A percentile compares a stretch with the other conserved stretches of the same genome.
These are phyloP conservation scores for Gymnothorax reevesii DNA, from an alignment of 2,797 vertebrate genomes.

Conservation along the genomic window DNA sequence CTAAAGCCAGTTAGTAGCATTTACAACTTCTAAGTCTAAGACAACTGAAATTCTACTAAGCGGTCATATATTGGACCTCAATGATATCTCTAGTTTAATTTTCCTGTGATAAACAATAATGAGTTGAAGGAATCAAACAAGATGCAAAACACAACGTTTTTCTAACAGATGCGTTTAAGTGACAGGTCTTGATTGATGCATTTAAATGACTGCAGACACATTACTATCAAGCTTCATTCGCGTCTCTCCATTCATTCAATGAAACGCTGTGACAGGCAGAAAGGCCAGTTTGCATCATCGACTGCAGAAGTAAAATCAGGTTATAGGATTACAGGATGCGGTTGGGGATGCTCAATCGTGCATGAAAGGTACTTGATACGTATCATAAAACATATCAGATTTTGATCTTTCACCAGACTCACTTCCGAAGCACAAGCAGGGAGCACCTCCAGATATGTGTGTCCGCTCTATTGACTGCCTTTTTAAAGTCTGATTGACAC, in stretches of 20 bases:
- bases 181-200: neutral
- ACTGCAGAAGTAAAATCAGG: conserved; percentile 1
- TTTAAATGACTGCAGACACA: neutral
- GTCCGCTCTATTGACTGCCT: neutral
- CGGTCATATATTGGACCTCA: neutral
- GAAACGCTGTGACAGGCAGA: neutral
- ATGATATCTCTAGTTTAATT: neutral
- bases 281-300: conserved; percentile 1
- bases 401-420: conserved; percentile 13
- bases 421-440: neutral
- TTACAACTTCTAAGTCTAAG: neutral
- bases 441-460: neutral
- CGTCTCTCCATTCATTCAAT: neutral
- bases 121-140: neutral
- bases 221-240: neutral
- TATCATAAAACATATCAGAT: conserved; percentile 25
- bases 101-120: neutral
- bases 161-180: too few relatives aligned
- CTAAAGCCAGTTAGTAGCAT: neutral
- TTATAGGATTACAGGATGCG: conserved; percentile 17
- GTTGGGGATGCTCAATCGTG: conserved; percentile 19
- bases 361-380: conserved; percentile 12
- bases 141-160: neutral
- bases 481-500: neutral
- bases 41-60: neutral